Conservation (phyloP, 1,140 invertebrate genomes). For the Conus betulinus region DNA sequence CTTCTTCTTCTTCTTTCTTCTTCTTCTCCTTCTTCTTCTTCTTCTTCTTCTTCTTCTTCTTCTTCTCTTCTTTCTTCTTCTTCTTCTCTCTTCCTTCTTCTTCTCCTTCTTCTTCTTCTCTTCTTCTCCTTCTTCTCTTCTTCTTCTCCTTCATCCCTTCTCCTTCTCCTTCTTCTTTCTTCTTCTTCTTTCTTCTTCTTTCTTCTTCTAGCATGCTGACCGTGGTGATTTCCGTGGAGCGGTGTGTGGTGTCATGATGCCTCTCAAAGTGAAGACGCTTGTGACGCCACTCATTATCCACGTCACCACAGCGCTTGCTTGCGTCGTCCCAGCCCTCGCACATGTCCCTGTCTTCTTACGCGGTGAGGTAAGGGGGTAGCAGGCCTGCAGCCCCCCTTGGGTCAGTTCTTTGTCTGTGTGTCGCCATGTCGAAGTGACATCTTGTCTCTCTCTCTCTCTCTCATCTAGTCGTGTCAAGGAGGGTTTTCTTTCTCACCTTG, state of each 20-base stretch:
- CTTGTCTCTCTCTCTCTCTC: no score
- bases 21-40: no score
- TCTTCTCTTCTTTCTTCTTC: no score
- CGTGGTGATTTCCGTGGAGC: slow-evolving; percentile 3
- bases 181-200: no score
- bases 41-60: no score
- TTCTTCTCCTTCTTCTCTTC: neutral
- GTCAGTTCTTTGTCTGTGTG: neutral
- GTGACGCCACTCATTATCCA: neutral
- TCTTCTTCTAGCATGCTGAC: slow-evolving; percentile 6
- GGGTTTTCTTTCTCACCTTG: neutral
- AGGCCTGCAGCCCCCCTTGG: neutral
- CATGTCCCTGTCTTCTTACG: neutral
- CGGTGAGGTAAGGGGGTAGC: neutral
- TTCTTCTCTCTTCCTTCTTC: no score
- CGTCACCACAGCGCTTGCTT: neutral
- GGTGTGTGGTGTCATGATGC: slow-evolving; percentile 3
- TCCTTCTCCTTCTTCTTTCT: no score
- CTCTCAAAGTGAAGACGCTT: neutral
- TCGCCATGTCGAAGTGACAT: no score
- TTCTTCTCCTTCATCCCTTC: no score
- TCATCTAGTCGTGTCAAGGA: neutral
- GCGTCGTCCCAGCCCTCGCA: neutral
- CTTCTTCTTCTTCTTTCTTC: neutral
- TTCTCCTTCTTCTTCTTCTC: neutral